Base-by-base conservation (phyloP, 2,797 vertebrate species). In the Tolypeutes matacus region DNA sequence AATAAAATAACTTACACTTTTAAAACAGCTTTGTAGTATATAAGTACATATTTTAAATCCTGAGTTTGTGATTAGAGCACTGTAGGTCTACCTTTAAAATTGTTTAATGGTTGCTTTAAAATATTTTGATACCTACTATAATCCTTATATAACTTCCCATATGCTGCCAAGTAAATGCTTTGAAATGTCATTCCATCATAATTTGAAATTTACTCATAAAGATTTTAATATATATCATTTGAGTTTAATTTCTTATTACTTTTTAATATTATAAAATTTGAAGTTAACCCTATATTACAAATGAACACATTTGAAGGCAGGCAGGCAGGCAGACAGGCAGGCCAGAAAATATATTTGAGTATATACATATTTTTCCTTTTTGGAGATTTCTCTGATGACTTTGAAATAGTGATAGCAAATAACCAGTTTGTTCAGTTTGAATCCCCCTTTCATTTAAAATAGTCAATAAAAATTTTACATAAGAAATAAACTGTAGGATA, bases 111-210 rank as follows among this genome's bases (percentile, higher is more conserved):
- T 86, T 86, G 89, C 95, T 81, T 94, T 97, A 97, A 97, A 97
- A 97, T 97, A 95, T 94, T 97, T 97, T 97, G 96, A 96, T 95
- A 91, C 46, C 58, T 94, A 53, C 93, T 83, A 84, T 96, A 89
- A 97, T 78, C 84, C 56, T 92, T 87, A 91, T 65, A 17, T 89
- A 96, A 93, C 94, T 93, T 81, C 39, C 95, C 95, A 96, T 94
- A 96, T 96, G 95, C 51, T 94, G 58, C 69, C 80, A 91, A 85
- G 39, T 91, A 95, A 96, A 95, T 84, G 86, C 83, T 95, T 89
- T 92, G 93, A 95, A 95, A 96, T 95, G 91, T 86, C 75, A 58
- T 93, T 94, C 65, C 77, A 46, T 96, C 91, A 90, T 93, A 95
- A 95, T 95, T 83, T 93, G 83, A 95, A 96, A 95, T 95, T 95